Conservation (phyloP, 2,113 vertebrate species). For the Macroglossus sobrinus region DNA sequence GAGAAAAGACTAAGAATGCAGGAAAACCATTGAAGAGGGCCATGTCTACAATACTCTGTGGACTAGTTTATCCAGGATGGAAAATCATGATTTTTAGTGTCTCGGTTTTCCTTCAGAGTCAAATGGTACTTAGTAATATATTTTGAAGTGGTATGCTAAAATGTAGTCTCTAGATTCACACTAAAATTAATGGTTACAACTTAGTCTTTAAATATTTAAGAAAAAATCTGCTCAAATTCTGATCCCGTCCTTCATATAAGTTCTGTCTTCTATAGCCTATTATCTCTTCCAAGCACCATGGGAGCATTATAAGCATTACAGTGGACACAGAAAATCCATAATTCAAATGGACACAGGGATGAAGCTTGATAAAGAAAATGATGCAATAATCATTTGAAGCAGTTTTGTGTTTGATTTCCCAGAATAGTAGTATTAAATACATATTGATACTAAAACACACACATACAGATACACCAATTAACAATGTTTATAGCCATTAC, state of each 20-base stretch:
- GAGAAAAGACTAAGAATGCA: background rate
- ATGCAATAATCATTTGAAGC: background rate
- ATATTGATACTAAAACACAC: background rate
- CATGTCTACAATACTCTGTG: background rate
- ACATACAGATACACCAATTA: background rate
- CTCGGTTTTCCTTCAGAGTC: conserved; percentile 45
- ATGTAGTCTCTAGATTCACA: conserved; percentile 61
- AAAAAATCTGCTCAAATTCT: conserved; percentile 67
- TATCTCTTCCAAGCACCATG: conserved; percentile 13
- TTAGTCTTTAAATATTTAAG: conserved; percentile 77
- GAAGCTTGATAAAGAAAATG: conserved; percentile 3
- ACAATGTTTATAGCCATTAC: background rate
- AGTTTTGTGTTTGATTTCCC: background rate
- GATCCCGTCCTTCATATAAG: conserved; percentile 45
- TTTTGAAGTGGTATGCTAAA: conserved; percentile 63
- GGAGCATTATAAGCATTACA: conserved; percentile 22
- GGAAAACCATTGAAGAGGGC: background rate
- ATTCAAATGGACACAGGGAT: conserved; percentile 1
- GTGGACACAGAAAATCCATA: background rate
- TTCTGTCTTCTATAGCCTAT: conserved; percentile 22
- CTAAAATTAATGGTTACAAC: conserved; percentile 65
- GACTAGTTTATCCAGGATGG: background rate
- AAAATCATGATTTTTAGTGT: conserved; percentile 19
- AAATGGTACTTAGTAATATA: background rate
- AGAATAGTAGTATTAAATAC: background rate